Conservation (phyloP, 2,113 vertebrate genomes). For the Boulengeromyrus knoepffleri region DNA sequence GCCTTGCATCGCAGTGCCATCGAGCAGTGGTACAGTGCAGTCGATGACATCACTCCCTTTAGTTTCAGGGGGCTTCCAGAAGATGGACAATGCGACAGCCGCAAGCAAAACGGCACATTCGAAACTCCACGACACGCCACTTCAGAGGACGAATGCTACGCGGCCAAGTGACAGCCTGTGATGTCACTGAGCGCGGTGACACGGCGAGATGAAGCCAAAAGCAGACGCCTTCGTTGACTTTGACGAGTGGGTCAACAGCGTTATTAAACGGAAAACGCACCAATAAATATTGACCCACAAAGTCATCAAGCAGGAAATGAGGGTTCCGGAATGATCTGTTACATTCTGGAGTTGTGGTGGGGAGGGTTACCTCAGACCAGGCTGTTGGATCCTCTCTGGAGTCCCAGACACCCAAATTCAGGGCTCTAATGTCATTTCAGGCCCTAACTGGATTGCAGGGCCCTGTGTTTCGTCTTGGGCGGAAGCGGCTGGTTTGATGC, state of each 20-base stretch:
- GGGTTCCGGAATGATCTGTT: background rate
- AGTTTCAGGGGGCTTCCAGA: background rate
- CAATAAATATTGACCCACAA: background rate
- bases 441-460: conserved; percentile 7
- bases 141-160: background rate
- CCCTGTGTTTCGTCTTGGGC: background rate
- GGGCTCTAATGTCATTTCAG: background rate
- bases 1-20: background rate
- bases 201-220: background rate
- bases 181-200: background rate
- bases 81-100: background rate
- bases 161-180: background rate
- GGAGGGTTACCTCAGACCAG: background rate
- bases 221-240: background rate
- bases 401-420: background rate
- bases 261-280: background rate
- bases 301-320: conserved; percentile 10
- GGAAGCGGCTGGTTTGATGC: conserved; percentile 1
- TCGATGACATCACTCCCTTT: background rate
- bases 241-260: background rate
- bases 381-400: background rate
- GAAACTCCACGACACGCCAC: background rate
- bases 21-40: background rate
- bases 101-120: background rate
- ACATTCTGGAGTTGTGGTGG: background rate